Conservation (phyloP, 1,140 invertebrate species). For the Zeugodacus cucurbitae region DNA sequence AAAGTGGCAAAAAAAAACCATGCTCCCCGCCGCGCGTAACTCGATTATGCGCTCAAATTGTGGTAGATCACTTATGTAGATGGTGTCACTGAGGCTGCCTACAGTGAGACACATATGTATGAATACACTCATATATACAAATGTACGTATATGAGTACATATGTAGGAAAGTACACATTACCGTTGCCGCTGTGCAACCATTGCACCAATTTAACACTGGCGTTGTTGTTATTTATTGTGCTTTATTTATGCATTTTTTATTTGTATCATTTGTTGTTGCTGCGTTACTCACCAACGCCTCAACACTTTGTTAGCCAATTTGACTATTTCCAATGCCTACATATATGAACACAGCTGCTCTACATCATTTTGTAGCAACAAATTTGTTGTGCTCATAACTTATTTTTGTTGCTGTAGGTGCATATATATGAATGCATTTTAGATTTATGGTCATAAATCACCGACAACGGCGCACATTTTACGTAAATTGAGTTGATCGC, state of each 20-base stretch:
- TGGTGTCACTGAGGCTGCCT: not conserved
- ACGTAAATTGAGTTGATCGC: slow-evolving; percentile 32
- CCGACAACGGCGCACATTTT: slow-evolving; percentile 10
- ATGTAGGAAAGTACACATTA: too few relatives aligned
- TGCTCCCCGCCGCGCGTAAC: not conserved
- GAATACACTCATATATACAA: not conserved
- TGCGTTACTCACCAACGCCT: not conserved
- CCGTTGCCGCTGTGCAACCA: not conserved
- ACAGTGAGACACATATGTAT: not conserved
- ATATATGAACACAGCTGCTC: not conserved
- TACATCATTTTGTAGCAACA: not conserved
- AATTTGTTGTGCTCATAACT: not conserved
- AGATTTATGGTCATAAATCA: slow-evolving; percentile 34
- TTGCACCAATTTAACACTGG: not conserved
- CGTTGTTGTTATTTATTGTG: not conserved
- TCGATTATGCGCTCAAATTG: not conserved
- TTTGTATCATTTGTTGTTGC: not conserved
- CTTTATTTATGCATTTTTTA: not conserved
- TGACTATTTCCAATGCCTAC: not conserved
- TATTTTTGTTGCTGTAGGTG: not conserved
- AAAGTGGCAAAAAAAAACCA: not conserved
- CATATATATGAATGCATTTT: not conserved
- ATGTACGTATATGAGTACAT: too few relatives aligned
- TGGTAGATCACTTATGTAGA: not conserved
- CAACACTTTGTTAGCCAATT: not conserved